Percentiles rank a stretch among this genome's conserved stretches.
Evolutionary conservation across 64 coral and sea anemone genomes (phyloP).

Genomic region (Catalaphyllia jardinei): DNA sequence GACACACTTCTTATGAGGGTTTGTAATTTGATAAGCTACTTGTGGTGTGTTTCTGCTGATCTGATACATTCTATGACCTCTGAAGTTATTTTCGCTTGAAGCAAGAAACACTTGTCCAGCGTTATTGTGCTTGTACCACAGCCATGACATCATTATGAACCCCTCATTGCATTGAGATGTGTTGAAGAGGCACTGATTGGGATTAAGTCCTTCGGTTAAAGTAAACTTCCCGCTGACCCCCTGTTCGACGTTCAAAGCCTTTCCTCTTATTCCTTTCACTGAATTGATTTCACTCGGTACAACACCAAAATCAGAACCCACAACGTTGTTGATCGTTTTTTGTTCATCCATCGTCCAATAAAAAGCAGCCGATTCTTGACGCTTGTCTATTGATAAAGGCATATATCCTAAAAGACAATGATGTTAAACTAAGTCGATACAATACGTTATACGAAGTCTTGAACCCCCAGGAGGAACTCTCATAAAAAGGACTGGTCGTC

Average conservation of each 20-base stretch:
- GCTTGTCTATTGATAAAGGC: neutral
- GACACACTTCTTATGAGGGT: neutral
- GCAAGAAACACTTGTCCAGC: conserved; percentile 38
- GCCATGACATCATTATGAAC: conserved; percentile 37
- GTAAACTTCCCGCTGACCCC: neutral
- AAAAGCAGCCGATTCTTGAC: conserved; percentile 8
- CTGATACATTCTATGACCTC: conserved; percentile 43
- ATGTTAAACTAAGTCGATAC: too few species aligned
- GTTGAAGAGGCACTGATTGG: conserved; percentile 15
- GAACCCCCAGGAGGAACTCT: too few species aligned
- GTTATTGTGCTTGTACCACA: conserved; percentile 21
- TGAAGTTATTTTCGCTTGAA: neutral
- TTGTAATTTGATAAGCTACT: conserved; percentile 23
- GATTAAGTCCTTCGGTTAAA: neutral
- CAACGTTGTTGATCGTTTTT: conserved; percentile 16
- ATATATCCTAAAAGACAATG: neutral
- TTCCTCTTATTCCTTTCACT: conserved; percentile 27
- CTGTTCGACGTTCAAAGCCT: neutral
- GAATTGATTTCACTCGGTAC: neutral
- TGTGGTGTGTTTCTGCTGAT: neutral
- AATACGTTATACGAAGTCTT: too few species aligned
- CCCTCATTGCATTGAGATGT: conserved; percentile 3
- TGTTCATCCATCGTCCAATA: conserved; percentile 44
- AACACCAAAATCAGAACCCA: conserved; percentile 11
- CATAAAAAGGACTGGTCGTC: too few species aligned